Evolutionary conservation across 2,113 vertebrate genomes (phyloP), one percentile per base, ranked within the genome.

Genomic region (Solea solea): DNA sequence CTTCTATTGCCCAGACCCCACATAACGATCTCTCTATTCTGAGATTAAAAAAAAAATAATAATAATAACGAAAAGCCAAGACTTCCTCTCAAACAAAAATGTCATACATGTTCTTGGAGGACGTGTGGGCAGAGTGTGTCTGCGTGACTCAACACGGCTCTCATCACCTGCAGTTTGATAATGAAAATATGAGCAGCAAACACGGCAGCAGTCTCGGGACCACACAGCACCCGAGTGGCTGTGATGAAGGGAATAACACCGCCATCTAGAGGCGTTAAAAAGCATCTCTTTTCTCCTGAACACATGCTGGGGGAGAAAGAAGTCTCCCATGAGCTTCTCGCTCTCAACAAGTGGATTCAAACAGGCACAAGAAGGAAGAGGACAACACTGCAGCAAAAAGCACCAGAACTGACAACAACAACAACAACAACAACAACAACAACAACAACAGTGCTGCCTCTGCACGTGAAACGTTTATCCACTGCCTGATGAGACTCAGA

Each of bases 211-310:
- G 4, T 14, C 34, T 16, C 34, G 71, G 61, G 64, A 41, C 34
- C 72, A 39, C 44, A 2, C 46, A 55, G 60, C 0, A 45, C 45
- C 9, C 0, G 68, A 14, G 72, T 0, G 8, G 15, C 44, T 25
- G 60, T 15, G 49, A 85, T 90, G 39, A 68, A 58, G 91, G 87
- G 90, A 84, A 87, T 86, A 85, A 89, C 72, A 90, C 70, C 88
- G 86, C 91, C 92, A 93, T 90, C 92, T 88, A 90, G 84, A 90
- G 92, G 88, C 58, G 2, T 0, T 4, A 27, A 0, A 3, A 62
- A 13, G 59, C 54, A 72, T 48, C 14, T 54, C 76, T 15, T 21
- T 8, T 59, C 2, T 4, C 39, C 34, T 34, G 5, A 34, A 34
- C 49, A 50, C 14, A 8, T 4, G 10, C 11, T 48, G 4, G 11